These are phyloP conservation scores for Diaphora mendica DNA, from an alignment of 2,888 invertebrate species.

Conservation along the genomic window DNA sequence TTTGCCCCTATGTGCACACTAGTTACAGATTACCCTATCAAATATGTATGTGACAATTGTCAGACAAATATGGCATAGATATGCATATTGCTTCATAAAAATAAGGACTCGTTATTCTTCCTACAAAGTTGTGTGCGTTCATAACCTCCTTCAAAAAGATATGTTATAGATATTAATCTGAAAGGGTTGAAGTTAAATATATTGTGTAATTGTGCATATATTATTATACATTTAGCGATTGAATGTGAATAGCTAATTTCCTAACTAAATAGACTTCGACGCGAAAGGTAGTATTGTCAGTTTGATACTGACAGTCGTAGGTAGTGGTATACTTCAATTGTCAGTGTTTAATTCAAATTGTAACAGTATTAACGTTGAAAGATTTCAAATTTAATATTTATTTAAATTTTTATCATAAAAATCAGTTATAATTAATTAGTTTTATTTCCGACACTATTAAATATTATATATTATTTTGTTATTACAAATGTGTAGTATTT, in stretches of 20 bases:
- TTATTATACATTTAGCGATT: too few species aligned
- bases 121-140: neutral
- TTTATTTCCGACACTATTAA: too few species aligned
- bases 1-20: slow-evolving; percentile 43
- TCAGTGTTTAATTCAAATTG: neutral
- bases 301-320: too few species aligned
- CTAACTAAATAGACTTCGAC: neutral
- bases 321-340: neutral
- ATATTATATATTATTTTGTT: neutral
- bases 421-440: neutral
- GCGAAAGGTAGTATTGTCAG: too few species aligned
- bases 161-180: too few species aligned
- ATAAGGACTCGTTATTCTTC: neutral
- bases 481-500: neutral
- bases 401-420: neutral
- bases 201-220: too few species aligned
- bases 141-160: neutral
- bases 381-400: too few species aligned
- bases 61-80: slow-evolving; percentile 20
- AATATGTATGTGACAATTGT: slow-evolving; percentile 42
- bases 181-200: neutral
- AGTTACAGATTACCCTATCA: slow-evolving; percentile 45
- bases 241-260: neutral
- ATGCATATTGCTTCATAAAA: slow-evolving; percentile 6
- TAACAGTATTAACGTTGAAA: too few species aligned